These are phyloP conservation scores for Zosterops hypoxanthus DNA, from an alignment of 2,113 vertebrate genomes.

Conservation along the genomic window DNA sequence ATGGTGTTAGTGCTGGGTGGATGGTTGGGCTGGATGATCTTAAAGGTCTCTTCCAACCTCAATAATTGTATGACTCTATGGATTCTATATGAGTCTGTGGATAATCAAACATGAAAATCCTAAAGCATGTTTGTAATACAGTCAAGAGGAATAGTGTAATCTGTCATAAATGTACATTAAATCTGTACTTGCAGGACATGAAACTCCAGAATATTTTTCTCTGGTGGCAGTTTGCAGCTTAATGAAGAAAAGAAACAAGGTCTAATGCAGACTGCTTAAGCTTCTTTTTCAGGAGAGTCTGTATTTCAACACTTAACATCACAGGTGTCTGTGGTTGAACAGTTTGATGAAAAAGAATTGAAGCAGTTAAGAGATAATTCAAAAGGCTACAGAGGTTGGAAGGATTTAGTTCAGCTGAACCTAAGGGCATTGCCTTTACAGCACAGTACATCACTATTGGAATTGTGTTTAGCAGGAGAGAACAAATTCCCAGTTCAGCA, in stretches of 20 bases:
- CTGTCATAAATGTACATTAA: neutral
- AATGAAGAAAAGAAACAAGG: neutral
- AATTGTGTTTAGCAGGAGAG: neutral
- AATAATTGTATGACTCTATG: neutral
- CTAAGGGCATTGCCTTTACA: neutral
- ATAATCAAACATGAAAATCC: neutral
- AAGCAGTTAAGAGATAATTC: neutral
- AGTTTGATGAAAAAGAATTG: neutral
- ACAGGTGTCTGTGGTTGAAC: neutral
- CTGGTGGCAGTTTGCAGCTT: neutral
- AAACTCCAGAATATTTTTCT: neutral
- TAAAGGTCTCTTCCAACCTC: neutral
- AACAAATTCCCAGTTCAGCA: neutral
- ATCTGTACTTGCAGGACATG: neutral
- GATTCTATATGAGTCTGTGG: neutral
- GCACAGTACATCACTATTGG: neutral
- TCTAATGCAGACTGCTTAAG: neutral
- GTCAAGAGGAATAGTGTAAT: neutral
- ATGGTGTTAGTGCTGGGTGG: neutral
- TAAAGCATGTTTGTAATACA: fast-evolving
- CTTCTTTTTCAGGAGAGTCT: neutral
- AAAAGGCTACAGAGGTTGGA: neutral
- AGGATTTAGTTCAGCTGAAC: neutral
- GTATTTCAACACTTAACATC: neutral
- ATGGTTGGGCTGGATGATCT: neutral